Conservation (phyloP, 1,140 invertebrate genomes). For the Diachasmimorpha longicaudata region DNA sequence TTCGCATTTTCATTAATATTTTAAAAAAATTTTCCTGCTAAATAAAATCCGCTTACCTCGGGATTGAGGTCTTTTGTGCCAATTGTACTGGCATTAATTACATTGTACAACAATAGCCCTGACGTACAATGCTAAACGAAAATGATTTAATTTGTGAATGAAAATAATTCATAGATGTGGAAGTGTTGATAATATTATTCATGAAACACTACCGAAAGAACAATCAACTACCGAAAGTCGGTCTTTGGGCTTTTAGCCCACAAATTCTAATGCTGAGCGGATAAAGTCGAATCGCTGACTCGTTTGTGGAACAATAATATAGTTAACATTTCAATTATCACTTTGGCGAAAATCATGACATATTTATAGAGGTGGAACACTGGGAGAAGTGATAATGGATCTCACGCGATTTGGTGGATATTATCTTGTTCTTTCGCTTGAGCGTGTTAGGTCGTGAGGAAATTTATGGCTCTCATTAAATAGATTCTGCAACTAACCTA, state of each 20-base stretch:
- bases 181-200: too few relatives aligned
- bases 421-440: conserved; percentile 49
- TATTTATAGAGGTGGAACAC: background rate
- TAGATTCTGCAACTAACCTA: background rate
- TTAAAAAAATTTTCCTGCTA: background rate
- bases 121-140: background rate
- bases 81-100: conserved; percentile 41
- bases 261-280: background rate
- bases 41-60: background rate
- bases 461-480: background rate
- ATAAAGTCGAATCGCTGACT: conserved; percentile 24
- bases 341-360: background rate
- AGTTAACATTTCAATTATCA: conserved; percentile 27
- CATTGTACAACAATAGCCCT: conserved; percentile 40
- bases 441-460: conserved; percentile 17
- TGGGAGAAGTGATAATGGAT: conserved; percentile 26
- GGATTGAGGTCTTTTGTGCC: conserved; percentile 32
- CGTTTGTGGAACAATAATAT: conserved; percentile 5
- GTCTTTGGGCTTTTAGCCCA: too few relatives aligned
- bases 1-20: too few relatives aligned
- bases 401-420: conserved; percentile 46
- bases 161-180: too few relatives aligned
- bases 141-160: background rate
- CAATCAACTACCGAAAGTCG: too few relatives aligned
- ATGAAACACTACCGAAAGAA: too few relatives aligned